Base-by-base conservation (phyloP, 2,888 invertebrate species). In the Vesta saturnalis region DNA sequence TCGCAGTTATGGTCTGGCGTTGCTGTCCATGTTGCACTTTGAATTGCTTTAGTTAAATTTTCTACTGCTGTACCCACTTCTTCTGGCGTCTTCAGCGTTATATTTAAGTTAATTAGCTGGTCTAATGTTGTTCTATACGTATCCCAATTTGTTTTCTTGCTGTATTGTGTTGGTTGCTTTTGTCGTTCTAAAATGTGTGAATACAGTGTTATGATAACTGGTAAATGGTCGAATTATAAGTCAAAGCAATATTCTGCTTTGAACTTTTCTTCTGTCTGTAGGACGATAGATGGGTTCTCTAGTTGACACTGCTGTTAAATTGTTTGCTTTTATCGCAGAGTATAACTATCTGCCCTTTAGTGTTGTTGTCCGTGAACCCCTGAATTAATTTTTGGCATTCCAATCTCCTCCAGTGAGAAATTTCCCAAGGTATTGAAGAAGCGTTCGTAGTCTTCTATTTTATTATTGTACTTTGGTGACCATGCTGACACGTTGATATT, bases 141-240 rank as follows among this genome's bases (percentile, higher is more conserved):
- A n/a, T n/a, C n/a, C 12, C 43, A 43, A 43, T 43, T 43, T 43
- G 43, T 43, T 43, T 43, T 43, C 43, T 43, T 43, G 43, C 43
- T 43, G 12, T 43, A 10, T 43, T n/a, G 43, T 43, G 43, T 8
- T 43, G 43, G 43, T 14, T 43, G 43, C 43, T 43, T 43, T 19
- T 14, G 56, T 30, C 19, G 1, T 56, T 56, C 22, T 56, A 22
- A 14, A n/a, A n/a, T n/a, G n/a, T n/a, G n/a, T n/a, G n/a, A n/a
- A n/a, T n/a, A n/a, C n/a, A n/a, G n/a, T n/a, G 15, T n/a, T 54
- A 56, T 56, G 18, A 56, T 56, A 56, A 21, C 19, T 56, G 56
- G 21, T 18, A 22, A 56, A 19, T 56, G 21, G 22, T 56, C 56
- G 3, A 10, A 56, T 19, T 19, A 56, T 3, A 56, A n/a, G 21